Evolutionary conservation across 2,113 vertebrate genomes (phyloP).

Genomic region (Anseranas semipalmata): DNA sequence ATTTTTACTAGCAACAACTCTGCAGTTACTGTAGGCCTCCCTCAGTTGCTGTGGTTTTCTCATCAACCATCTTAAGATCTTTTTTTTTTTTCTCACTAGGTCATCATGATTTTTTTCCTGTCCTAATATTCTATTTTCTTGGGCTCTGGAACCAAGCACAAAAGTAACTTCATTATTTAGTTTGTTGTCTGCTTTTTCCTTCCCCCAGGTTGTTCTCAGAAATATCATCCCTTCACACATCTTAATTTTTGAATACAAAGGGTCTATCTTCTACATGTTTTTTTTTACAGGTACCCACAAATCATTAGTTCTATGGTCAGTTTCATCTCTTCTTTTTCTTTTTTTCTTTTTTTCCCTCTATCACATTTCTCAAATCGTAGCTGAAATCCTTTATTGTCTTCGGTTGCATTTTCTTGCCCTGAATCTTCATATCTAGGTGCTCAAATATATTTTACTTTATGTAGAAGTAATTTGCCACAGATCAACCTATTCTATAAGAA

Average conservation of each 20-base stretch:
- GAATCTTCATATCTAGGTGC: background rate
- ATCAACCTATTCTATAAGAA: background rate
- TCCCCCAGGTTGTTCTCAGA: background rate
- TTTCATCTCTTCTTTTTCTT: background rate
- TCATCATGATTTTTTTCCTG: background rate
- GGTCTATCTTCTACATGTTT: background rate
- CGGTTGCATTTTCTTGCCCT: background rate
- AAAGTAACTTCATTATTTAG: background rate
- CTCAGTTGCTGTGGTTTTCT: background rate
- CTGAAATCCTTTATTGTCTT: background rate
- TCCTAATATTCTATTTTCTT: background rate
- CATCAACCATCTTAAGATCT: background rate
- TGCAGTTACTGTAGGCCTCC: background rate
- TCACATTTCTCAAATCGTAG: background rate
- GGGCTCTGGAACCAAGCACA: background rate
- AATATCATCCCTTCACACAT: background rate
- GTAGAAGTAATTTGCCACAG: background rate
- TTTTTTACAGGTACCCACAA: background rate
- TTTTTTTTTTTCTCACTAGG: background rate
- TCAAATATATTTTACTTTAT: background rate
- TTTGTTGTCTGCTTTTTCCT: background rate
- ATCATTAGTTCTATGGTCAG: background rate
- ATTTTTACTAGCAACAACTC: background rate
- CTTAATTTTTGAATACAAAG: background rate
- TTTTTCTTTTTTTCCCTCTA: background rate